Evolutionary conservation across 37 sponge, comb jelly and placozoan species (phyloP).

Genomic region (Crambe crambe): DNA sequence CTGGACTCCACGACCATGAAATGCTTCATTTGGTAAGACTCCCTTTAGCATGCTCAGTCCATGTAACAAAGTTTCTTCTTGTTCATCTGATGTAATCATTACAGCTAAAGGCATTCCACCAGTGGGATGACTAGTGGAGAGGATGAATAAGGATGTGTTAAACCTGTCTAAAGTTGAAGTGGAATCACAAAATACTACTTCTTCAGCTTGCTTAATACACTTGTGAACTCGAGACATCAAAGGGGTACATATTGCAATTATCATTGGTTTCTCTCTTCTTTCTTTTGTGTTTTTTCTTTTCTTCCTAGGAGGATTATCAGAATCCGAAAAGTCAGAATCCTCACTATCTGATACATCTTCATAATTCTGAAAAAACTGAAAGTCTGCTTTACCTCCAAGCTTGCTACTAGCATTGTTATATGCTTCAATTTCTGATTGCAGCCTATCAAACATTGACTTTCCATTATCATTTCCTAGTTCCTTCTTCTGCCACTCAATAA

Average conservation of each 20-base stretch:
- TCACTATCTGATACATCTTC: no score
- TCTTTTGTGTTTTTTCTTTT: background rate
- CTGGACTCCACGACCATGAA: background rate
- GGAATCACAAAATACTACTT: background rate
- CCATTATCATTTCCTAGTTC: slow-evolving; percentile 25
- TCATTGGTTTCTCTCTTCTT: background rate
- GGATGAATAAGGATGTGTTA: background rate
- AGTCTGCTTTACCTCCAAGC: background rate
- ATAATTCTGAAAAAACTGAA: background rate
- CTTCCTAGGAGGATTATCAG: background rate
- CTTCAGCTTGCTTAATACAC: slow-evolving; percentile 1
- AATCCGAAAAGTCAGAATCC: background rate
- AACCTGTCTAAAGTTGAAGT: background rate
- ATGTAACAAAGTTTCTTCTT: background rate
- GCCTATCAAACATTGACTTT: slow-evolving; percentile 28
- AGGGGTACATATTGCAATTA: background rate
- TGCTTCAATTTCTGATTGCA: slow-evolving; percentile 21
- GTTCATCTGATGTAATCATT: slow-evolving; percentile 18
- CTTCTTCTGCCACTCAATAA: slow-evolving; percentile 6
- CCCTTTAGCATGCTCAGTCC: background rate
- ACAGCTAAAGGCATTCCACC: slow-evolving; percentile 15
- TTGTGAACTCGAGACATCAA: slow-evolving; percentile 1
- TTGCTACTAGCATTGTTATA: slow-evolving; percentile 12
- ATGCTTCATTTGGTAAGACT: slow-evolving; percentile 1
- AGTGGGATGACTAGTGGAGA: background rate